phyloP scores from a whole-genome alignment of 1,140 invertebrate species.

The Drosophila bocqueti region DNA sequence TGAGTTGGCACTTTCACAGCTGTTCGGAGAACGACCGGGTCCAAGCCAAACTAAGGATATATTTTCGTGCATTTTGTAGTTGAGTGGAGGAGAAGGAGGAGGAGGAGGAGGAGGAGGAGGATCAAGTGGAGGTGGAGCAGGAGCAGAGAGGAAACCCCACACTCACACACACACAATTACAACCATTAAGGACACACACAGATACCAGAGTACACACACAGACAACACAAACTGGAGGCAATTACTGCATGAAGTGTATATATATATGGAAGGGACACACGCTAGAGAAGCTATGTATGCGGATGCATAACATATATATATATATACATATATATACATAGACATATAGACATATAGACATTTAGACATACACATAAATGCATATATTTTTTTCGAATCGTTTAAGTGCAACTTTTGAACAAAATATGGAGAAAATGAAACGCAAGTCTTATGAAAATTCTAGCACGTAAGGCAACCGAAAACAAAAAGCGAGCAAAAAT shows the following conservation, averaged over 20 bases:
- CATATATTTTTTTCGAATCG: constrained; percentile 73
- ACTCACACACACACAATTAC: constrained; percentile 18
- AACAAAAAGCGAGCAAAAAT: constrained; percentile 24
- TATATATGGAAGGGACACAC: constrained; percentile 25
- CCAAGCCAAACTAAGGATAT: constrained; percentile 75
- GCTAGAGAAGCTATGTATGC: constrained; percentile 24
- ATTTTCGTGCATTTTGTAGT: constrained; percentile 71
- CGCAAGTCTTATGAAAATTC: constrained; percentile 84
- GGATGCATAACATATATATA: constrained; percentile 28
- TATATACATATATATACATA: constrained; percentile 32
- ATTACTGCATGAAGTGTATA: constrained; percentile 49
- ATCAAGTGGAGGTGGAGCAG: neutral
- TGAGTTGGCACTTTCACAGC: constrained; percentile 40
- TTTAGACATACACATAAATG: constrained; percentile 41
- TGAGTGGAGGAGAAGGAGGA: neutral
- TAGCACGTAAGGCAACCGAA: constrained; percentile 70
- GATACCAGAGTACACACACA: constrained; percentile 30
- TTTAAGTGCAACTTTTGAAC: constrained; percentile 72
- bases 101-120: neutral
- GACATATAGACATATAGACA: constrained; percentile 37
- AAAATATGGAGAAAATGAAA: constrained; percentile 73
- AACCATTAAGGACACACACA: constrained; percentile 30
- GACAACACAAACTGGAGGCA: constrained; percentile 22
- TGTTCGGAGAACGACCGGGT: constrained; percentile 79
- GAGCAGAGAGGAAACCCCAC: neutral